Conservation (phyloP, 2,888 invertebrate genomes). For the Caenorhabditis plicata region DNA sequence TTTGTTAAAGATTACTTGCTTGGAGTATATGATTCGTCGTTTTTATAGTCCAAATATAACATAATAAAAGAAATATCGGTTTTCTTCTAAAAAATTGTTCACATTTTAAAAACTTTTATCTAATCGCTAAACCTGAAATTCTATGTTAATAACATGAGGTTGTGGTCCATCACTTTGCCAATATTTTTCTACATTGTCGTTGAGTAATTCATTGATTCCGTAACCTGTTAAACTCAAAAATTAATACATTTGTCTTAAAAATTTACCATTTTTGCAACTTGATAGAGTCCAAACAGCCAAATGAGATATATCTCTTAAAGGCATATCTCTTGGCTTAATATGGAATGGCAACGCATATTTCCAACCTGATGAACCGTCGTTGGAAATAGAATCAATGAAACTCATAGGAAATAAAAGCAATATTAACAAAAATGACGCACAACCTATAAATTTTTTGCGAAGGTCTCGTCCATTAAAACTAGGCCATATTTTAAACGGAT, state of each 20-base stretch:
- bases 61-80: constrained; percentile 82
- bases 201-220: constrained; percentile 92
- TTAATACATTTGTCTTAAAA: neutral
- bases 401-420: constrained; percentile 4
- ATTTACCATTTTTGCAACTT: constrained; percentile 89
- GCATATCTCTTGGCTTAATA: constrained; percentile 47
- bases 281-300: constrained; percentile 97
- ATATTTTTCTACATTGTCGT: constrained; percentile 93
- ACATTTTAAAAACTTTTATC: neutral
- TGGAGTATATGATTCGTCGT: constrained; percentile 98
- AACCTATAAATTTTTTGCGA: neutral
- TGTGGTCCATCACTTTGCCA: constrained; percentile 99
- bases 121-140: constrained; percentile 39
- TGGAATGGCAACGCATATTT: constrained; percentile 28
- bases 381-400: constrained; percentile 7
- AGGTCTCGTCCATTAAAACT: neutral
- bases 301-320: constrained; percentile 81
- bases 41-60: constrained; percentile 94
- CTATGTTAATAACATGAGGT: constrained; percentile 91
- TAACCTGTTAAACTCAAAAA: constrained; percentile 72
- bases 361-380: constrained; percentile 36
- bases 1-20: constrained; percentile 71
- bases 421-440: neutral
- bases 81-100: constrained; percentile 69
- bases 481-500: too few relatives aligned